Evolutionary conservation across 1,140 invertebrate genomes (phyloP).

Genomic region (Andrena cerasifolii): DNA sequence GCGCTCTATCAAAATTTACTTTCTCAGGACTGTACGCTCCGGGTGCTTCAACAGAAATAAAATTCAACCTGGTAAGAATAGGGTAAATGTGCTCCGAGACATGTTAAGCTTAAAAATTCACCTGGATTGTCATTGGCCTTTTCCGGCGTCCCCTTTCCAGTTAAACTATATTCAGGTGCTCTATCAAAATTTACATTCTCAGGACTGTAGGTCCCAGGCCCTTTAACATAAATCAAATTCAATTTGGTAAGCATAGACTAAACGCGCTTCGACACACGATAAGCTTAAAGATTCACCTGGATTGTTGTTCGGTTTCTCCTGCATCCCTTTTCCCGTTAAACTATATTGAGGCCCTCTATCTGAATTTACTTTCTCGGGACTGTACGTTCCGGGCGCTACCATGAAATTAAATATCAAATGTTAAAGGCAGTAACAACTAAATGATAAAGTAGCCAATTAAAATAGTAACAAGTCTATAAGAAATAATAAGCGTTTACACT

Average conservation of each 20-base stretch:
- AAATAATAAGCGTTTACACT: no score
- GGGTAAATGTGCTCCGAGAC: no score
- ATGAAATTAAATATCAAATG: no score
- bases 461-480: no score
- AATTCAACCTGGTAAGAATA: neutral
- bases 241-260: no score
- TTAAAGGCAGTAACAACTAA: no score
- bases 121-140: conserved; percentile 3
- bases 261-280: no score
- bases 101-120: conserved; percentile 59
- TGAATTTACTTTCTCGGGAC: conserved; percentile 85
- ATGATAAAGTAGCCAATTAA: no score
- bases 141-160: conserved; percentile 75
- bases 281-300: conserved; percentile 58
- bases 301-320: conserved; percentile 11
- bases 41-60: conserved; percentile 82
- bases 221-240: conserved; percentile 79
- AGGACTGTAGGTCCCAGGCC: conserved; percentile 82
- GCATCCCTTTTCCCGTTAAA: conserved; percentile 83
- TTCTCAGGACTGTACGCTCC: conserved; percentile 84
- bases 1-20: conserved; percentile 84
- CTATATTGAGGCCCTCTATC: conserved; percentile 85
- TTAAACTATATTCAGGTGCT: conserved; percentile 85
- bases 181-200: conserved; percentile 86
- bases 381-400: conserved; percentile 83